Conservation (phyloP, 2,888 invertebrate genomes). For the Lasioglossum oenotherae region DNA sequence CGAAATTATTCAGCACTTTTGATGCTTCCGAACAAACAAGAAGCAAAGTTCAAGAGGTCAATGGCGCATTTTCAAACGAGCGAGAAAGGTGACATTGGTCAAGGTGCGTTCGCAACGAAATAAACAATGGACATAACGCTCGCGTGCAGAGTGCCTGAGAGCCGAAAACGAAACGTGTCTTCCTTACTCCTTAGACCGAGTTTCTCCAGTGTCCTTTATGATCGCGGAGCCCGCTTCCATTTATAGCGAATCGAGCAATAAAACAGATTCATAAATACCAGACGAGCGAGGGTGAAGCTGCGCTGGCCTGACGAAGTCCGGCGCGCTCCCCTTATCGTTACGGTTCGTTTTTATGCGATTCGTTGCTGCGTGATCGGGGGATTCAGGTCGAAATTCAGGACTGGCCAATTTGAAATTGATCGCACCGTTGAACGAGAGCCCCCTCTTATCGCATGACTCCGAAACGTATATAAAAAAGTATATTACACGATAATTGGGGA, state of each 20-base stretch:
- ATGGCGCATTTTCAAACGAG: no score
- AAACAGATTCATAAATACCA: conserved; percentile 70
- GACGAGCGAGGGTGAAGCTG: conserved; percentile 43
- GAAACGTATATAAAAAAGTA: conserved; percentile 18
- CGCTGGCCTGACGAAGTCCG: conserved; percentile 51
- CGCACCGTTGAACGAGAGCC: conserved; percentile 4
- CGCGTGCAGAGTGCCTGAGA: background rate
- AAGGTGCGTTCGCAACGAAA: background rate
- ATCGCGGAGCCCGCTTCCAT: conserved; percentile 58
- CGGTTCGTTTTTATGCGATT: conserved; percentile 48
- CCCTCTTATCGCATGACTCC: background rate
- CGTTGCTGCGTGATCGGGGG: conserved; percentile 31
- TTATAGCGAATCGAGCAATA: conserved; percentile 71
- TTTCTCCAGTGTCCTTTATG: conserved; percentile 60
- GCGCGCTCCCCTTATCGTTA: conserved; percentile 48
- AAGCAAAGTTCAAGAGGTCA: background rate
- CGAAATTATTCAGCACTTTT: background rate
- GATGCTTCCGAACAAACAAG: background rate
- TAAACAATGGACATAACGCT: background rate
- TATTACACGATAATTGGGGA: conserved; percentile 20
- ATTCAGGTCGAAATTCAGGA: conserved; percentile 17
- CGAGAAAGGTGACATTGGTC: background rate
- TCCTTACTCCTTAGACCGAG: background rate
- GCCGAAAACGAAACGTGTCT: background rate
- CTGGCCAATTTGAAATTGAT: conserved; percentile 10